phyloP scores from a whole-genome alignment of 2,113 vertebrate species.

The Gorilla gorilla region DNA sequence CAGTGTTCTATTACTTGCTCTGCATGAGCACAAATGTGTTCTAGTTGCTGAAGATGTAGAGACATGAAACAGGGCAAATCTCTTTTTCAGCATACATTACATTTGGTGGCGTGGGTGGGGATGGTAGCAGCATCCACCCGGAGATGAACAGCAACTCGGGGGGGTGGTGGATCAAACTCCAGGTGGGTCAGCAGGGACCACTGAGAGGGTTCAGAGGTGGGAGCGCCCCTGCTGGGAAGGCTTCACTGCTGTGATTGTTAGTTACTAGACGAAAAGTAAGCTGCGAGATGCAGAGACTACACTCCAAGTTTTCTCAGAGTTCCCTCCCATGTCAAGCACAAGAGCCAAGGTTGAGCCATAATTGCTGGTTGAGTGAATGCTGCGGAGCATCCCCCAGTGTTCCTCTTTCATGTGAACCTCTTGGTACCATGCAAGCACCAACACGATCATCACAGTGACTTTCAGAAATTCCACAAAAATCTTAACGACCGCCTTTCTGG shows the following conservation, averaged over 20 bases:
- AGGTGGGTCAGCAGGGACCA: background rate
- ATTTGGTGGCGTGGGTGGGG: no score
- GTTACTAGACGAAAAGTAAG: background rate
- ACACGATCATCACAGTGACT: background rate
- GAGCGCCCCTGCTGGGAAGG: accelerated
- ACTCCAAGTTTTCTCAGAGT: background rate
- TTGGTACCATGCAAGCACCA: background rate
- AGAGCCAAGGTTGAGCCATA: background rate
- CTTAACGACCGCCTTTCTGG: background rate
- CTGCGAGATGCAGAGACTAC: background rate
- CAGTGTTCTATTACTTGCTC: background rate
- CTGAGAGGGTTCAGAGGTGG: background rate
- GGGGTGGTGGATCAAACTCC: background rate
- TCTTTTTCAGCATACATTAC: background rate
- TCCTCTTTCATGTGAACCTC: background rate
- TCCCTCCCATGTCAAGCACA: background rate
- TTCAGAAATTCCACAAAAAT: background rate
- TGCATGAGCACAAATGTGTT: accelerated
- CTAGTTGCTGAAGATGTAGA: background rate
- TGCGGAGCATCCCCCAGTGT: background rate
- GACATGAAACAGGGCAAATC: background rate
- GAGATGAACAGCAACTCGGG: background rate
- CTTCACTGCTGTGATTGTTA: background rate
- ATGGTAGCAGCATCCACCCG: no score
- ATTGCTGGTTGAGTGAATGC: background rate